A percentile compares a stretch with the other conserved stretches of the same genome.
These are phyloP conservation scores for Hirtodrosophila trivittata DNA, from an alignment of 2,888 invertebrate species.

Conservation along the genomic window DNA sequence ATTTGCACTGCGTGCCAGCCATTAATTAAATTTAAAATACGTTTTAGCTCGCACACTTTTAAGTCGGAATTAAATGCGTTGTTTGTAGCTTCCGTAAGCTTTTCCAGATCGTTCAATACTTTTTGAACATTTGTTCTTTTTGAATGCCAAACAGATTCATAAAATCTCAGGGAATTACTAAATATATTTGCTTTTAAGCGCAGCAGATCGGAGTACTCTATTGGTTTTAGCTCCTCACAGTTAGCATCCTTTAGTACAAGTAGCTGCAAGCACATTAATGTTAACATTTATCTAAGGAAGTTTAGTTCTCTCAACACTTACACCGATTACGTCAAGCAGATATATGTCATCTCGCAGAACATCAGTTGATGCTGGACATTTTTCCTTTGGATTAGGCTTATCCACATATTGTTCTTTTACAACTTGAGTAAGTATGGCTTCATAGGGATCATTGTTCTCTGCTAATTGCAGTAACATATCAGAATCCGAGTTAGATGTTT, in stretches of 20 bases:
- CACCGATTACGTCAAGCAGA: slow-evolving; percentile 46
- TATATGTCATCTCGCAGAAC: slow-evolving; percentile 13
- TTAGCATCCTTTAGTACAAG: slow-evolving; percentile 36
- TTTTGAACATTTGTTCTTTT: slow-evolving; percentile 13
- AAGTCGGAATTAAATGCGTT: slow-evolving; percentile 17
- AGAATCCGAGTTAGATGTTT: background rate
- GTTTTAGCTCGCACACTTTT: slow-evolving; percentile 51
- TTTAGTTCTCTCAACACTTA: slow-evolving; percentile 21
- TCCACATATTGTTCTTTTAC: slow-evolving; percentile 2
- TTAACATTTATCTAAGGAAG: background rate
- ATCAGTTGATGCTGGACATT: too few species aligned
- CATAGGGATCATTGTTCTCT: too few species aligned
- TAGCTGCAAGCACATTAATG: slow-evolving; percentile 42
- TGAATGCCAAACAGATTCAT: slow-evolving; percentile 47
- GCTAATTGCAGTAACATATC: too few species aligned
- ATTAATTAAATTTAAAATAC: slow-evolving; percentile 62
- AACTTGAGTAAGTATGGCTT: slow-evolving; percentile 31
- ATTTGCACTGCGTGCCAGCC: slow-evolving; percentile 53
- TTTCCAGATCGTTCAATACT: slow-evolving; percentile 16
- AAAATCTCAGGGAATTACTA: slow-evolving; percentile 34
- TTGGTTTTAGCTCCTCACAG: slow-evolving; percentile 43
- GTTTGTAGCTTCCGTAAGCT: slow-evolving; percentile 45
- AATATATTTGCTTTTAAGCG: slow-evolving; percentile 53
- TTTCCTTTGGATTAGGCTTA: background rate
- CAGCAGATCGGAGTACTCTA: slow-evolving; percentile 44